These are phyloP conservation scores for Metopolophium dirhodum DNA, from an alignment of 1,140 invertebrate genomes.

Conservation along the genomic window DNA sequence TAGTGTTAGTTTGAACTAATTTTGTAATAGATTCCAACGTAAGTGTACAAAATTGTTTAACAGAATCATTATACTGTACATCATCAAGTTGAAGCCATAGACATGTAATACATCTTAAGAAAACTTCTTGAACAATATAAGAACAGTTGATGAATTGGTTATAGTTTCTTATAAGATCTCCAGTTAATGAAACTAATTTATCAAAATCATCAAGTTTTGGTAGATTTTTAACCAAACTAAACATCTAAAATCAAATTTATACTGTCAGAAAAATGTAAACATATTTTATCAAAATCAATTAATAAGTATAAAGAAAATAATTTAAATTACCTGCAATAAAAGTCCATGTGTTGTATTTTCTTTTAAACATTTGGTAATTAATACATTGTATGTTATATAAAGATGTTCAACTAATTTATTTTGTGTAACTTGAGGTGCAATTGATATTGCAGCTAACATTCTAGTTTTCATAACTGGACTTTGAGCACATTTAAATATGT, in stretches of 20 bases:
- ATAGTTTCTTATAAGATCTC: background rate
- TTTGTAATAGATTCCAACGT: background rate
- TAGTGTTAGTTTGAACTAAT: background rate
- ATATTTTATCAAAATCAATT: background rate
- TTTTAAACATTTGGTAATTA: constrained; percentile 60
- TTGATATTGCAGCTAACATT: constrained; percentile 63
- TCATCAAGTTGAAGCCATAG: constrained; percentile 43
- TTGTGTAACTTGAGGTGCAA: constrained; percentile 63
- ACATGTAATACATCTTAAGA: constrained; percentile 45
- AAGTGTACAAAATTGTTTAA: background rate
- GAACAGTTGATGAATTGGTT: background rate
- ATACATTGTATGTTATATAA: constrained; percentile 60
- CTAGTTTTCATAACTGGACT: constrained; percentile 62
- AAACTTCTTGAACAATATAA: constrained; percentile 34
- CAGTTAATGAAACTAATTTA: constrained; percentile 17
- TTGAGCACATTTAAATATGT: constrained; percentile 62
- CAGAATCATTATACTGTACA: background rate
- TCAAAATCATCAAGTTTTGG: constrained; percentile 27
- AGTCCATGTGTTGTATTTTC: constrained; percentile 65
- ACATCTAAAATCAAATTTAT: constrained; percentile 33
- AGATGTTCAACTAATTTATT: constrained; percentile 63
- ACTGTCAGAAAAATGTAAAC: background rate
- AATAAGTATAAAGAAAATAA: background rate
- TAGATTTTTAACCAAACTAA: constrained; percentile 40
- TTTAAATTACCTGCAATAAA: constrained; percentile 63